A percentile compares a stretch with the other conserved stretches of the same genome.
phyloP scores from a whole-genome alignment of 2,888 invertebrate genomes.

The Archips xylosteana region DNA sequence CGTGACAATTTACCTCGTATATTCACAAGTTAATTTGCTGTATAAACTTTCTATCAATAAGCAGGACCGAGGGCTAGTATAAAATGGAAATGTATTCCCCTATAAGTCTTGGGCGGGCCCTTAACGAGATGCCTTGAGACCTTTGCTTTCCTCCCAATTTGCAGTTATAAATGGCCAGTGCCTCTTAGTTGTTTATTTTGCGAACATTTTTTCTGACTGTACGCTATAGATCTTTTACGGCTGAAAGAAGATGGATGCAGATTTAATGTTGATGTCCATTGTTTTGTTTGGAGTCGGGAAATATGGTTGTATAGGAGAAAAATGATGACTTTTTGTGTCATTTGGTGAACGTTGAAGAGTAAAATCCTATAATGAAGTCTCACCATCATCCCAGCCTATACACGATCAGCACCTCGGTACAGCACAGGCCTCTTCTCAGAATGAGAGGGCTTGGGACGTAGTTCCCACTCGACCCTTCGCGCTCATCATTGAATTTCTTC shows the following conservation, averaged over 20 bases:
- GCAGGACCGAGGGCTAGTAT: conserved; percentile 53
- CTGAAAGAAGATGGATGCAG: conserved; percentile 26
- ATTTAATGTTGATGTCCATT: conserved; percentile 30
- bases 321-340: background rate
- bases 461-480: too few species aligned
- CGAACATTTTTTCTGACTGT: conserved; percentile 31
- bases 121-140: conserved; percentile 64
- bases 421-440: too few species aligned
- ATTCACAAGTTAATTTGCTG: conserved; percentile 53
- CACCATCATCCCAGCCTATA: too few species aligned
- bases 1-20: conserved; percentile 24
- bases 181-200: conserved; percentile 53
- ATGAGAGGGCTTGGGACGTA: too few species aligned
- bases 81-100: conserved; percentile 73
- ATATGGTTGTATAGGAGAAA: background rate
- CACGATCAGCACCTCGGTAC: too few species aligned
- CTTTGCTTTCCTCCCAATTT: conserved; percentile 70
- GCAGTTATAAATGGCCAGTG: conserved; percentile 58
- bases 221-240: conserved; percentile 29
- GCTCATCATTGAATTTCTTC: too few species aligned
- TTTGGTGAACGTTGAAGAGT: background rate
- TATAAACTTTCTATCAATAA: conserved; percentile 70
- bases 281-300: conserved; percentile 14
- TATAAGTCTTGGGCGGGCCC: conserved; percentile 60
- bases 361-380: background rate